Evolutionary conservation across 2,888 invertebrate genomes (phyloP).

Genomic region (Schizaphis graminum): DNA sequence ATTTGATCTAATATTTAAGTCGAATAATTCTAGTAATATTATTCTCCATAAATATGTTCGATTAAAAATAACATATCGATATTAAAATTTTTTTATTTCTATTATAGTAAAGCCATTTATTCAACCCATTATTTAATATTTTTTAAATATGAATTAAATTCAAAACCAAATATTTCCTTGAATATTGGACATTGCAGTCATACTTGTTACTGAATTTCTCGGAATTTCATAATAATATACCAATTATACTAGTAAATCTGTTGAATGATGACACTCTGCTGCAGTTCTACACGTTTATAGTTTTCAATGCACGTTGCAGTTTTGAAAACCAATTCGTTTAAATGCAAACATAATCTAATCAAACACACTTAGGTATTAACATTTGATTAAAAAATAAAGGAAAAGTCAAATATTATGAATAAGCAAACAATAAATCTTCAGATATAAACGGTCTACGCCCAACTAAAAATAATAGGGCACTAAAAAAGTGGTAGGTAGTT

Average conservation of each 20-base stretch:
- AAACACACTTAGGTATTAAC: neutral
- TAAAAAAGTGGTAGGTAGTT: neutral
- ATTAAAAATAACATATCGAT: neutral
- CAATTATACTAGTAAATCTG: neutral
- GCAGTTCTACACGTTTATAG: neutral
- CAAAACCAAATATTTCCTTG: neutral
- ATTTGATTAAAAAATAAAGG: neutral
- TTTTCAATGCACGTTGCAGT: neutral
- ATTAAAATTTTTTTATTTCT: neutral
- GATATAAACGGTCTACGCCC: neutral
- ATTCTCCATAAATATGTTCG: neutral
- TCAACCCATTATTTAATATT: neutral
- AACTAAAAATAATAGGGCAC: slow-evolving; percentile 32
- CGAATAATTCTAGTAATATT: neutral
- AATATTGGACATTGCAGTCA: neutral
- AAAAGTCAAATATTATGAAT: neutral
- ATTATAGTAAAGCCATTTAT: neutral
- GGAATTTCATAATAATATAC: neutral
- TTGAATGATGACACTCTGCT: neutral
- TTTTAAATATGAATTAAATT: neutral
- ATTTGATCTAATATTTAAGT: neutral
- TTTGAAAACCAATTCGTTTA: neutral
- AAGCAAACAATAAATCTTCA: neutral
- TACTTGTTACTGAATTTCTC: neutral
- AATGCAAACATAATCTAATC: neutral